These are phyloP conservation scores for Dilophus febrilis DNA, from an alignment of 2,888 invertebrate genomes.

Conservation along the genomic window DNA sequence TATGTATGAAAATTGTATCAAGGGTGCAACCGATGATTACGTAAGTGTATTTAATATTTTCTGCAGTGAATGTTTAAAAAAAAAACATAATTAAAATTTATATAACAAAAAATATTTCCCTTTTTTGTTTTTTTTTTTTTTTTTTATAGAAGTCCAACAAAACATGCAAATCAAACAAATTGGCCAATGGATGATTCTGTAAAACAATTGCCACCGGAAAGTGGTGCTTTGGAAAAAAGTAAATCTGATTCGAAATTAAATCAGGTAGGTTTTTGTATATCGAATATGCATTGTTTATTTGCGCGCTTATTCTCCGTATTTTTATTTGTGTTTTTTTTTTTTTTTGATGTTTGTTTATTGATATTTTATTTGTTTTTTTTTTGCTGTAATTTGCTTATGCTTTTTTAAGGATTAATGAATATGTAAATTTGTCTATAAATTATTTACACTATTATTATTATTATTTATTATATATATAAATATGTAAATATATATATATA, in stretches of 20 bases:
- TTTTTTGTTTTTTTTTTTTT: background rate
- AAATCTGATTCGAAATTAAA: slow-evolving; percentile 47
- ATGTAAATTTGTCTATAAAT: too few relatives aligned
- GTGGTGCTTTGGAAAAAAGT: slow-evolving; percentile 37
- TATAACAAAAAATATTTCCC: background rate
- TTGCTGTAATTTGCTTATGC: too few relatives aligned
- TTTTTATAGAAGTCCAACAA: slow-evolving; percentile 1
- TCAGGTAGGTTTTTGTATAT: slow-evolving; percentile 19
- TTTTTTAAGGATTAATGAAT: too few relatives aligned
- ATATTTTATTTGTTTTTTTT: background rate
- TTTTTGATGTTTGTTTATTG: background rate
- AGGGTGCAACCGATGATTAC: slow-evolving; percentile 52
- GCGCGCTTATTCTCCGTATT: background rate
- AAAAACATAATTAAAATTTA: background rate
- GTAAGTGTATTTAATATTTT: too few relatives aligned
- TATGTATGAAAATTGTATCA: slow-evolving; percentile 55
- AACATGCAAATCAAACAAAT: background rate
- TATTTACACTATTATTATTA: too few relatives aligned
- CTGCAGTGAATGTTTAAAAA: too few relatives aligned
- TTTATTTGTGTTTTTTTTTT: background rate
- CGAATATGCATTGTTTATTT: background rate
- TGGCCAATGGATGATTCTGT: background rate
- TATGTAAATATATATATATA: too few relatives aligned
- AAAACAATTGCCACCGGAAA: background rate
- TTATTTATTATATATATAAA: too few relatives aligned